These are phyloP conservation scores for Platyura marginata DNA, from an alignment of 1,140 invertebrate genomes.

Conservation along the genomic window DNA sequence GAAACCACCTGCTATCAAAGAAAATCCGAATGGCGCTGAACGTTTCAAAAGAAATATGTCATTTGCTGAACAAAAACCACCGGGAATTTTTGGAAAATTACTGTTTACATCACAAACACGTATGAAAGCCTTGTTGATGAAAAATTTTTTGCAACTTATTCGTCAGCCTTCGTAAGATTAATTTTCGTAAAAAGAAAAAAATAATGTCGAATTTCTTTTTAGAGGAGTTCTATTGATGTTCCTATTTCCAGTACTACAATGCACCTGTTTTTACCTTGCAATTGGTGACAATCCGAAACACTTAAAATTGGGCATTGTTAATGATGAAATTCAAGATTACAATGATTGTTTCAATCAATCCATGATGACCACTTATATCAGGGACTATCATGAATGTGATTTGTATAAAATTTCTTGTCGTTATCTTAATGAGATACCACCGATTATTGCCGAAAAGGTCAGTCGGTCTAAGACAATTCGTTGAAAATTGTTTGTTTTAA, in stretches of 20 bases:
- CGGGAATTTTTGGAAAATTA: slow-evolving; percentile 5
- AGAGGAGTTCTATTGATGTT: slow-evolving; percentile 64
- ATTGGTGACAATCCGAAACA: slow-evolving; percentile 59
- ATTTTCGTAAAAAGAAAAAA: background rate
- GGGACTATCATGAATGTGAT: slow-evolving; percentile 22
- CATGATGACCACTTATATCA: slow-evolving; percentile 14
- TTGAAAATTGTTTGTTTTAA: no score
- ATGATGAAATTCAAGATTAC: slow-evolving; percentile 39
- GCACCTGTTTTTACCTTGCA: slow-evolving; percentile 59
- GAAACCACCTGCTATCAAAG: no score
- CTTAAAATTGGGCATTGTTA: slow-evolving; percentile 54
- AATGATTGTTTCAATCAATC: slow-evolving; percentile 14
- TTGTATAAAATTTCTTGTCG: slow-evolving; percentile 36
- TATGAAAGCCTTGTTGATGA: slow-evolving; percentile 27
- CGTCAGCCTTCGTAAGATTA: slow-evolving; percentile 41
- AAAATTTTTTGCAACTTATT: slow-evolving; percentile 41
- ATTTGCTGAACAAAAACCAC: slow-evolving; percentile 2
- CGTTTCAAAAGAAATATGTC: slow-evolving; percentile 1
- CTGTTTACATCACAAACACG: slow-evolving; percentile 20
- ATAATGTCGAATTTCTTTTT: slow-evolving; percentile 13
- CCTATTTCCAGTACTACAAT: slow-evolving; percentile 60
- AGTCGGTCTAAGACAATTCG: background rate
- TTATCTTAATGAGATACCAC: slow-evolving; percentile 29
- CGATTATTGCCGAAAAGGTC: slow-evolving; percentile 27
- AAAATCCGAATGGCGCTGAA: background rate